Evolutionary conservation across 2,113 vertebrate genomes (phyloP).

Genomic region (Podilymbus podiceps): DNA sequence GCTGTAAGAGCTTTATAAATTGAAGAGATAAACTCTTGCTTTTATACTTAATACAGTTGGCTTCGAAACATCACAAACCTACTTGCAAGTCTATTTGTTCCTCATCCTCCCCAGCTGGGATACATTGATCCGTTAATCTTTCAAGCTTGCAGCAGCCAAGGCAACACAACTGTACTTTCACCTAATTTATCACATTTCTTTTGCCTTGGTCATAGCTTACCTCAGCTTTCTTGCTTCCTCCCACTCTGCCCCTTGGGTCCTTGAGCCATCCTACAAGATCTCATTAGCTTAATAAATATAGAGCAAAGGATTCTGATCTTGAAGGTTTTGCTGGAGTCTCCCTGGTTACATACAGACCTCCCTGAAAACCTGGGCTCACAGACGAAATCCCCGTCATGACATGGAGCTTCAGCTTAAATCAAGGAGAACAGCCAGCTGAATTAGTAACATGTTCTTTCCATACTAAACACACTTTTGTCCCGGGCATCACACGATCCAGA

Average conservation of each 20-base stretch:
- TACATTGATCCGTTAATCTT: background rate
- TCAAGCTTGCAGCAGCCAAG: constrained; percentile 7
- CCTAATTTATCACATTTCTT: background rate
- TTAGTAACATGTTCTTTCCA: background rate
- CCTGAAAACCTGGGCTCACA: background rate
- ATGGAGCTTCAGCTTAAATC: background rate
- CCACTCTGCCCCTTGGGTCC: constrained; percentile 1
- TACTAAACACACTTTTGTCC: background rate
- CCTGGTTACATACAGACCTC: background rate
- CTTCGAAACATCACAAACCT: background rate
- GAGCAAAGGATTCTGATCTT: constrained; percentile 1
- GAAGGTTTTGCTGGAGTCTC: background rate
- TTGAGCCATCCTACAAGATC: background rate
- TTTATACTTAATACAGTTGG: background rate
- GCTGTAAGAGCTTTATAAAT: background rate
- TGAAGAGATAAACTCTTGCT: background rate
- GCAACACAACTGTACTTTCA: background rate
- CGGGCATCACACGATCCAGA: background rate
- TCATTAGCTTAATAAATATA: constrained; percentile 40
- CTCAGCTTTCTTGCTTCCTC: constrained; percentile 36
- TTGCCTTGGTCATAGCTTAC: constrained; percentile 5
- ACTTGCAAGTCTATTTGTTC: background rate
- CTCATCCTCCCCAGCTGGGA: background rate
- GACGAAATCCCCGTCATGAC: background rate
- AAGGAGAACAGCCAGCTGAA: background rate